Evolutionary conservation across 2,888 invertebrate species (phyloP), one percentile per base, ranked within the genome.

Genomic region (Sinhomidia bicolor): DNA sequence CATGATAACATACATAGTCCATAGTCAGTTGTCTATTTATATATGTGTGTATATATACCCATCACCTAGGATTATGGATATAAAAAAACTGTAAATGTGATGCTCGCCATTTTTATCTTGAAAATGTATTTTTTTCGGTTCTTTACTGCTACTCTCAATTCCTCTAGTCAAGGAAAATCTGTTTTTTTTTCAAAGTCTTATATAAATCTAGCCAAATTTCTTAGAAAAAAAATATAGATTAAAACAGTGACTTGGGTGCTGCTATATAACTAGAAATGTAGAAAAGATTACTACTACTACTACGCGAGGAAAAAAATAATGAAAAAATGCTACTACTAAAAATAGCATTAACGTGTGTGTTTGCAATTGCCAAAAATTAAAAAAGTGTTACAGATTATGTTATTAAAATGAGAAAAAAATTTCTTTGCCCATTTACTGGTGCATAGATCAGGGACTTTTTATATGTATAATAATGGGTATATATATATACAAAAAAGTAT

Each of bases 361-460:
- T 76, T 76, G 51, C 26, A 51, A 76, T 76, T 76, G 76, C 76
- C 76, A 76, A 76, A 76, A 29, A 44, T 20, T 20, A 20, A 60
- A 23, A 60, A 29, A 71, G 29, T 41, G 20, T 20, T 17, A 29
- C 36, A 5, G 14, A 29, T 20, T 41, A 10, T 20, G n/a, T 41
- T 71, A 20, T 71, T 36, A 36, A 36, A 17, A 29, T 36, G 7
- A 68, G n/a, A n/a, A n/a, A 32, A 44, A 44, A 0, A 36, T 23
- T 65, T 65, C 3, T 23, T 65, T 71, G 71, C 36, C 71, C 71
- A 29, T 3, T 3, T 36, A 44, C 12, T 44, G 68, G 44, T 71
- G 23, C 74, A 74, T 76, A 51, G 76, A 51, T 76, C 76, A 51
- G 76, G 76, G 51, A 76, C 51, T 76, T 76, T 76, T 76, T 51